Conservation (phyloP, 1,140 invertebrate genomes). For the Papilio glaucus region DNA sequence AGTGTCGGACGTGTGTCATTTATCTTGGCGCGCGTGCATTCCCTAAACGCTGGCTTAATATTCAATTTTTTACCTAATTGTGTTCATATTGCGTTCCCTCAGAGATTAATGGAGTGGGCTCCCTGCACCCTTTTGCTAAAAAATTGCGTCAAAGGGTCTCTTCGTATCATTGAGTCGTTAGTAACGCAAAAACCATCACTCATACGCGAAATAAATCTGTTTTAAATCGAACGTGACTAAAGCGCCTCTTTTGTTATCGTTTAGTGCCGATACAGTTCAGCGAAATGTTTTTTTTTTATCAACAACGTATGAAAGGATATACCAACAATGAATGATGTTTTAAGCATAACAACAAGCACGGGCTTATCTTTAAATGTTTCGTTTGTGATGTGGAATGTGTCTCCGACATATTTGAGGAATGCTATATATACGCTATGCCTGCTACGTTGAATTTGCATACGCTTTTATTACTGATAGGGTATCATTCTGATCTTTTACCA, state of each 20-base stretch:
- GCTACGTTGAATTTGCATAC: too few species aligned
- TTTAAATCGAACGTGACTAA: conserved; percentile 57
- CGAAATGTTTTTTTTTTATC: neutral
- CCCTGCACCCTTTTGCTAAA: conserved; percentile 60
- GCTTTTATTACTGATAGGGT: too few species aligned
- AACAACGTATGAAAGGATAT: too few species aligned
- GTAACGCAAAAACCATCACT: conserved; percentile 58
- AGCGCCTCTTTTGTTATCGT: conserved; percentile 49
- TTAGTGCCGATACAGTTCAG: conserved; percentile 15
- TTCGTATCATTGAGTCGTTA: conserved; percentile 65
- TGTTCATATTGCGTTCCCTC: conserved; percentile 47
- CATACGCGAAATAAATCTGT: conserved; percentile 67
- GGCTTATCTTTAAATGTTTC: too few species aligned
- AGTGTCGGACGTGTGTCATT: conserved; percentile 45
- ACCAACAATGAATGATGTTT: neutral
- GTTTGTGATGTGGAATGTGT: too few species aligned
- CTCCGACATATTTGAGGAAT: too few species aligned
- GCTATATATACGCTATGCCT: too few species aligned
- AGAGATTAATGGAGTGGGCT: conserved; percentile 67
- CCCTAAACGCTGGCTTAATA: conserved; percentile 63
- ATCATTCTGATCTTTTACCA: too few species aligned
- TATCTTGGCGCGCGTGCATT: conserved; percentile 53
- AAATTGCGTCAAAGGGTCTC: conserved; percentile 63
- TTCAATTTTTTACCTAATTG: conserved; percentile 70
- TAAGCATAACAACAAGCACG: too few species aligned